Conservation (phyloP, 2,113 vertebrate genomes). For the Saguinus imperator region DNA sequence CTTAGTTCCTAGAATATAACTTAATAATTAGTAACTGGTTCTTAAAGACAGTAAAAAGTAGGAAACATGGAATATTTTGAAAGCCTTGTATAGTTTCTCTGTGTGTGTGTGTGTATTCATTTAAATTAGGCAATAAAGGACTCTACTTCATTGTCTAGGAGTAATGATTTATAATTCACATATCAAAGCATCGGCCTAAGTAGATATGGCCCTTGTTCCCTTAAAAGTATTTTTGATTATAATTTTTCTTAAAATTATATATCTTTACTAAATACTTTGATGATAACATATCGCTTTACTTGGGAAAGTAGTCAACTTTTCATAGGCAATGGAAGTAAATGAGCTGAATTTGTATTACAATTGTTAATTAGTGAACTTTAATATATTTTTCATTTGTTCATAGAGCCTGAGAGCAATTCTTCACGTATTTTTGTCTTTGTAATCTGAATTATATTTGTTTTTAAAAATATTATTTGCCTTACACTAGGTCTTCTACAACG, state of each 20-base stretch:
- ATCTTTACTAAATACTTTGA: background rate
- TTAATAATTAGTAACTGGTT: slow-evolving; percentile 16
- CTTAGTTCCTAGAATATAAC: background rate
- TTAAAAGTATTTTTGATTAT: background rate
- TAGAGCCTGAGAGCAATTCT: background rate
- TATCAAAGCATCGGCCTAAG: background rate
- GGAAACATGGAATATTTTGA: background rate
- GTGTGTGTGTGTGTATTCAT: background rate
- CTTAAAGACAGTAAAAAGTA: slow-evolving; percentile 5
- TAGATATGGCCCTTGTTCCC: background rate
- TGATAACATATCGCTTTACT: background rate
- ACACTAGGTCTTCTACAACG: slow-evolving; percentile 88
- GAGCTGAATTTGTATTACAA: slow-evolving; percentile 12
- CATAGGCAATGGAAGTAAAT: background rate
- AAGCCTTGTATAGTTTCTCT: background rate
- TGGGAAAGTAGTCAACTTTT: background rate
- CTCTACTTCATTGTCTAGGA: background rate
- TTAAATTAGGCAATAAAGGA: background rate
- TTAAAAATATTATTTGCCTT: slow-evolving; percentile 49
- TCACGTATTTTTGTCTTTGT: background rate
- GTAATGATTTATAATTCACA: slow-evolving; percentile 8
- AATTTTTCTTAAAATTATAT: slow-evolving; percentile 43
- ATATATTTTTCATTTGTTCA: background rate
- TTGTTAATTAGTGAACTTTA: slow-evolving; percentile 13
- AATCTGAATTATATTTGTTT: background rate